Percentiles rank a stretch among this genome's conserved stretches.
Evolutionary conservation across 2,113 vertebrate species (phyloP).

Genomic region (Azemiops feae): DNA sequence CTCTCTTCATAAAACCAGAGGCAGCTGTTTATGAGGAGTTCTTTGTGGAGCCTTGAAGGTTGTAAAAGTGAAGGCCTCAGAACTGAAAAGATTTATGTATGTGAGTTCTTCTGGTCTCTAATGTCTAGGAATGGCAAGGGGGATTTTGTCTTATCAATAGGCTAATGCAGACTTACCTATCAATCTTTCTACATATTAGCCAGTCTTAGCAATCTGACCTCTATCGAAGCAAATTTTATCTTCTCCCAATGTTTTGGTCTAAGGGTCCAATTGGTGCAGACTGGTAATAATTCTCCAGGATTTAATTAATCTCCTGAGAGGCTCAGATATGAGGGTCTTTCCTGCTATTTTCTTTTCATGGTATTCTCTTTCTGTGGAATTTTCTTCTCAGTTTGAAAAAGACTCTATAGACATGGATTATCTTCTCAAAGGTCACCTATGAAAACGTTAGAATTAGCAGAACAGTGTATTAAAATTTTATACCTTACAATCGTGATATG

Average conservation of each 20-base stretch:
- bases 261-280: neutral
- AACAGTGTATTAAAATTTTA: neutral
- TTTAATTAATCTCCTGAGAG: neutral
- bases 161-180: neutral
- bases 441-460: neutral
- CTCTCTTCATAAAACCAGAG: slow-evolving; percentile 52
- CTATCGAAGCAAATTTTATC: neutral
- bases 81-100: slow-evolving; percentile 28
- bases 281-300: neutral
- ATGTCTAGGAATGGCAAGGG: slow-evolving; percentile 14
- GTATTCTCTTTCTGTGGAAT: neutral
- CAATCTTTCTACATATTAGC: slow-evolving; percentile 20
- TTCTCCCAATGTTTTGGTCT: neutral
- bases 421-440: neutral
- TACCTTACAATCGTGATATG: neutral
- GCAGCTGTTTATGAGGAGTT: slow-evolving; percentile 61
- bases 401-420: neutral
- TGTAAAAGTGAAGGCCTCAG: slow-evolving; percentile 52
- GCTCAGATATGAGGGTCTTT: neutral
- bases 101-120: slow-evolving; percentile 15
- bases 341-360: neutral
- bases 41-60: slow-evolving; percentile 42
- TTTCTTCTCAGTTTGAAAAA: neutral
- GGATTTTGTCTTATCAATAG: slow-evolving; percentile 21
- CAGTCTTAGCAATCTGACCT: neutral